A percentile compares a stretch with the other conserved stretches of the same genome.
phyloP scores from a whole-genome alignment of 2,888 invertebrate genomes.

The Microchrysa polita region DNA sequence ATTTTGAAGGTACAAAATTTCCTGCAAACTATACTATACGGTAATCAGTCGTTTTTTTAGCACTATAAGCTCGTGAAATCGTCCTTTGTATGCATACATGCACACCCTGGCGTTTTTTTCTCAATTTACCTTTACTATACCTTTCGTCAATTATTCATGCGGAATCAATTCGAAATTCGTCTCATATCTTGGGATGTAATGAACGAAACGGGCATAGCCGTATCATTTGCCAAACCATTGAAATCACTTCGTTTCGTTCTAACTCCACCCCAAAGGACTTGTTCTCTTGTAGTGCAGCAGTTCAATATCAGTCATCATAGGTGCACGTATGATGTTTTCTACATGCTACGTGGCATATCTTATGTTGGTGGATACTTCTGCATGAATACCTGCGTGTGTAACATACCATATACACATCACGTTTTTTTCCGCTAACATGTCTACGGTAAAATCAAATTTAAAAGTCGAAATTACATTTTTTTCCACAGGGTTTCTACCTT shows the following conservation, averaged over 20 bases:
- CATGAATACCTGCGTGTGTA: conserved; percentile 19
- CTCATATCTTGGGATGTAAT: conserved; percentile 31
- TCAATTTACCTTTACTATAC: conserved; percentile 6
- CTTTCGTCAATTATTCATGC: conserved; percentile 40
- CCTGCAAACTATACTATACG: no score
- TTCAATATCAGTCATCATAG: no score
- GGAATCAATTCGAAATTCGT: conserved; percentile 46
- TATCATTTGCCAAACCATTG: neutral
- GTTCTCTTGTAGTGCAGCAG: neutral
- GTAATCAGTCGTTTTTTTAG: no score
- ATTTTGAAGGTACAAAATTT: no score
- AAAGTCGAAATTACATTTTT: conserved; percentile 51
- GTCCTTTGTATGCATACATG: neutral
- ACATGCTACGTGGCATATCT: conserved; percentile 15
- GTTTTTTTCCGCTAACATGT: neutral
- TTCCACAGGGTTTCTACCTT: conserved; percentile 83
- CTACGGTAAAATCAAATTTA: conserved; percentile 44
- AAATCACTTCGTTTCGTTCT: conserved; percentile 12
- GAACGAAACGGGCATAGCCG: neutral
- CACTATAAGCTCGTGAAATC: no score
- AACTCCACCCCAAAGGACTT: conserved; percentile 5
- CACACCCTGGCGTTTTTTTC: neutral
- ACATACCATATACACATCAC: conserved; percentile 30
- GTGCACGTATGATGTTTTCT: no score
- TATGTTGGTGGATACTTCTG: conserved; percentile 10